A percentile compares a stretch with the other conserved stretches of the same genome.
These are phyloP conservation scores for Pelvicachromis taeniatus DNA, from an alignment of 2,113 vertebrate genomes.

Conservation along the genomic window DNA sequence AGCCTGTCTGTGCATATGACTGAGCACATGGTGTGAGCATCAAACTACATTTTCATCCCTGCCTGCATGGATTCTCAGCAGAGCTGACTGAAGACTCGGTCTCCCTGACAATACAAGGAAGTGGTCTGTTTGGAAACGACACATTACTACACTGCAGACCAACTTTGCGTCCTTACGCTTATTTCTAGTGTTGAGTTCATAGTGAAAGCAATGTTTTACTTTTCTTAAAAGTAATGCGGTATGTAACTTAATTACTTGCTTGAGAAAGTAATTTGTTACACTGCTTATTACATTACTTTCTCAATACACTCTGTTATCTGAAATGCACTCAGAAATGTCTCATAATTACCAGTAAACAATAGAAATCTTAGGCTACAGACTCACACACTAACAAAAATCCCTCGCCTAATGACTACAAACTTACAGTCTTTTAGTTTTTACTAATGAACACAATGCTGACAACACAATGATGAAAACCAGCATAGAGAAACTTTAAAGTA, in stretches of 20 bases:
- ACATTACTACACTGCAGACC: neutral
- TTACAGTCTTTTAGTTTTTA: neutral
- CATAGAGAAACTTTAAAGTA: neutral
- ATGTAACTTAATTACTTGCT: neutral
- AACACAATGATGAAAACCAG: neutral
- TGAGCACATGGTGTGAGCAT: neutral
- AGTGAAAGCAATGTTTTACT: neutral
- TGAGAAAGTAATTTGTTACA: neutral
- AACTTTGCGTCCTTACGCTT: neutral
- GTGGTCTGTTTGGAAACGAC: neutral
- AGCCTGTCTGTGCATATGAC: neutral
- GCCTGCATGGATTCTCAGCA: neutral
- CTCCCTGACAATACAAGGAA: neutral
- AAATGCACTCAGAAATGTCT: neutral
- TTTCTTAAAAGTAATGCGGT: neutral
- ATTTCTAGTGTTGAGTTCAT: neutral
- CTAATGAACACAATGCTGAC: neutral
- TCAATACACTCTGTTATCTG: neutral
- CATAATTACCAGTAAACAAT: neutral
- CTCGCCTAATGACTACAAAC: neutral
- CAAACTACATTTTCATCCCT: neutral
- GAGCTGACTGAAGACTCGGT: fast-evolving
- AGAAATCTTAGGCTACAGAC: neutral
- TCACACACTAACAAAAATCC: neutral
- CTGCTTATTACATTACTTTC: neutral